Evolutionary conservation across 1,140 invertebrate genomes (phyloP).

Genomic region (Andrena cerasifolii): DNA sequence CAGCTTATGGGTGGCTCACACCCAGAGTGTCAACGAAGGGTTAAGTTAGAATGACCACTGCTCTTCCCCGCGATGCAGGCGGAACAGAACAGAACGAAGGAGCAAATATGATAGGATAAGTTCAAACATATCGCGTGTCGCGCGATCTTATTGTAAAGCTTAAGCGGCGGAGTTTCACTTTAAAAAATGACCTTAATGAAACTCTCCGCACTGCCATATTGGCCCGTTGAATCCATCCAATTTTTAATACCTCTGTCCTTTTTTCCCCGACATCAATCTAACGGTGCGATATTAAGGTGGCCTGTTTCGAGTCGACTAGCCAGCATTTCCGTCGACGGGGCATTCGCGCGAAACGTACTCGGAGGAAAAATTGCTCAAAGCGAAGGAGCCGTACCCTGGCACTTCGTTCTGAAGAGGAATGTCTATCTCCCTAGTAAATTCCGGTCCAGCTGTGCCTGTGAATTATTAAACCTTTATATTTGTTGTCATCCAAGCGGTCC

Average conservation of each 20-base stretch:
- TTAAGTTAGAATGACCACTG: too few relatives aligned
- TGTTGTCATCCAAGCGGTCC: slow-evolving; percentile 1
- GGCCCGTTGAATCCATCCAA: not conserved
- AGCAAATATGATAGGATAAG: too few relatives aligned
- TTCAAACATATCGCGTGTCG: too few relatives aligned
- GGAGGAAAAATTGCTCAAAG: slow-evolving; percentile 11
- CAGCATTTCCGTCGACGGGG: not conserved
- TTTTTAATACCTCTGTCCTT: not conserved
- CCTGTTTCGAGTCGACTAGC: not conserved
- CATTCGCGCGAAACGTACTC: not conserved
- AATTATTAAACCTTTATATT: slow-evolving; percentile 59
- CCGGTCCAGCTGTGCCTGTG: slow-evolving; percentile 22
- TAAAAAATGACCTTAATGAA: not conserved
- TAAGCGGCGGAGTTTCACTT: too few relatives aligned
- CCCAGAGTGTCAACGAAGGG: too few relatives aligned
- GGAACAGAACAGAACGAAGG: too few relatives aligned
- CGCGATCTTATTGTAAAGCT: too few relatives aligned
- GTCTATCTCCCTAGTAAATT: slow-evolving; percentile 49
- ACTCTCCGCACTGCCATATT: not conserved
- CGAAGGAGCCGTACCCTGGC: slow-evolving; percentile 21
- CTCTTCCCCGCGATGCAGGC: too few relatives aligned
- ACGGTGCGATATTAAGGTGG: slow-evolving; percentile 6
- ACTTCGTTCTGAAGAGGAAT: slow-evolving; percentile 48
- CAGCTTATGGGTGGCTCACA: too few relatives aligned
- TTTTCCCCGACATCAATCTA: slow-evolving; percentile 21